phyloP scores from a whole-genome alignment of 1,140 invertebrate genomes.

The Drosophila sproati region DNA sequence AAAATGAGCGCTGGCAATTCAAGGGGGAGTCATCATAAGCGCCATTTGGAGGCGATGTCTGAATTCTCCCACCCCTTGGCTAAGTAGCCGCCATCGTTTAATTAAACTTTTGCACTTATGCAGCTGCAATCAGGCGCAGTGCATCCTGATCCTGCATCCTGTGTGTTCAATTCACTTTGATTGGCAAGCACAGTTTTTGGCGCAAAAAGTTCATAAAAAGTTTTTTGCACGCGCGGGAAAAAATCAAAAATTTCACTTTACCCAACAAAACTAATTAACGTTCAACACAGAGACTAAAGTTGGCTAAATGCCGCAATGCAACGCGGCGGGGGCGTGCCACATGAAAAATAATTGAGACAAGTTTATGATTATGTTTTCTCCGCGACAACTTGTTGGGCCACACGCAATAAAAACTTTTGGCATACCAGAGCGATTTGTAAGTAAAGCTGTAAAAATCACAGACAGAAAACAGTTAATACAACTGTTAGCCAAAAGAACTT shows the following conservation, averaged over 20 bases:
- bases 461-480: conserved; percentile 75
- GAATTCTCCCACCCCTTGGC: not conserved
- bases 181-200: conserved; percentile 68
- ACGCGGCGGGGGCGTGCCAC: conserved; percentile 42
- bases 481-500: conserved; percentile 29
- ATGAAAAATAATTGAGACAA: conserved; percentile 83
- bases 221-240: conserved; percentile 47
- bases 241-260: conserved; percentile 79
- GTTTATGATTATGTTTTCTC: conserved; percentile 74
- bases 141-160: conserved; percentile 56
- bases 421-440: conserved; percentile 71
- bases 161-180: conserved; percentile 80
- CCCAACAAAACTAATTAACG: conserved; percentile 83
- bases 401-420: conserved; percentile 51
- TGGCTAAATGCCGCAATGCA: conserved; percentile 37
- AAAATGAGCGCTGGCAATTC: conserved; percentile 57
- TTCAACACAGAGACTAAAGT: conserved; percentile 75
- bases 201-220: conserved; percentile 62
- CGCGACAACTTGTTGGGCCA: conserved; percentile 50
- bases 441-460: conserved; percentile 75
- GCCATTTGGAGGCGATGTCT: conserved; percentile 37
- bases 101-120: conserved; percentile 82
- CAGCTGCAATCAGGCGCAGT: conserved; percentile 64
- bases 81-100: conserved; percentile 51
- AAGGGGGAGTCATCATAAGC: conserved; percentile 70